Evolutionary conservation across 30 jellyfish, hydroid and myxozoan genomes (phyloP).

Genomic region (Sanderia malayensis): DNA sequence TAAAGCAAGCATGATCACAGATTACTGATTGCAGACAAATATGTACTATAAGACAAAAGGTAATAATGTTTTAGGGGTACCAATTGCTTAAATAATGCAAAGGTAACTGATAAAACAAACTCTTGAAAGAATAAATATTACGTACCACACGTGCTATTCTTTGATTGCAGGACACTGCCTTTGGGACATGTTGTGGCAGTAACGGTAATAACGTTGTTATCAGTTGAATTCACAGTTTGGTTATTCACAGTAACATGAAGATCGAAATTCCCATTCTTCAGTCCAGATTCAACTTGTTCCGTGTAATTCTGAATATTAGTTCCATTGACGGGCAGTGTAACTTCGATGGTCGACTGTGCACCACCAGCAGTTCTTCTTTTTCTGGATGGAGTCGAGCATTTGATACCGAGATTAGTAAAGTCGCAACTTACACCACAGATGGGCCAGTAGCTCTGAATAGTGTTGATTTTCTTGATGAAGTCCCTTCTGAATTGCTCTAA

Average conservation of each 20-base stretch:
- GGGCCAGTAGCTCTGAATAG: slow-evolving; percentile 54
- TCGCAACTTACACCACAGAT: slow-evolving; percentile 85
- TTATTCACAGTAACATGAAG: slow-evolving; percentile 35
- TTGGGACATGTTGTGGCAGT: slow-evolving; percentile 19
- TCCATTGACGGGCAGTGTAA: slow-evolving; percentile 54
- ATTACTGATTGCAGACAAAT: no score
- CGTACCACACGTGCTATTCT: slow-evolving; percentile 16
- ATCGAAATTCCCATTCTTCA: slow-evolving; percentile 36
- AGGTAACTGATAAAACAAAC: no score
- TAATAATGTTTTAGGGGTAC: not conserved
- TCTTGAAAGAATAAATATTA: not conserved
- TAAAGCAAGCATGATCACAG: no score
- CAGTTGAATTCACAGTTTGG: slow-evolving; percentile 27
- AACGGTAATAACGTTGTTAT: slow-evolving; percentile 21
- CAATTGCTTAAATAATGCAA: no score
- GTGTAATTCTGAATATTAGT: slow-evolving; percentile 39
- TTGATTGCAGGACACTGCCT: slow-evolving; percentile 25
- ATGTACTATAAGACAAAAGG: not conserved
- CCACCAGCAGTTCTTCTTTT: slow-evolving; percentile 67
- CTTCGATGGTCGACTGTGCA: slow-evolving; percentile 20
- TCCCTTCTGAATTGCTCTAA: slow-evolving; percentile 28
- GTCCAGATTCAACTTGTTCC: slow-evolving; percentile 27
- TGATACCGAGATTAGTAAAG: slow-evolving; percentile 53
- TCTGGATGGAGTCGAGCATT: slow-evolving; percentile 61
- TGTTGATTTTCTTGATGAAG: slow-evolving; percentile 25